phyloP scores from a whole-genome alignment of 2,113 vertebrate genomes.

The Sinocyclocheilus maitianheensis region DNA sequence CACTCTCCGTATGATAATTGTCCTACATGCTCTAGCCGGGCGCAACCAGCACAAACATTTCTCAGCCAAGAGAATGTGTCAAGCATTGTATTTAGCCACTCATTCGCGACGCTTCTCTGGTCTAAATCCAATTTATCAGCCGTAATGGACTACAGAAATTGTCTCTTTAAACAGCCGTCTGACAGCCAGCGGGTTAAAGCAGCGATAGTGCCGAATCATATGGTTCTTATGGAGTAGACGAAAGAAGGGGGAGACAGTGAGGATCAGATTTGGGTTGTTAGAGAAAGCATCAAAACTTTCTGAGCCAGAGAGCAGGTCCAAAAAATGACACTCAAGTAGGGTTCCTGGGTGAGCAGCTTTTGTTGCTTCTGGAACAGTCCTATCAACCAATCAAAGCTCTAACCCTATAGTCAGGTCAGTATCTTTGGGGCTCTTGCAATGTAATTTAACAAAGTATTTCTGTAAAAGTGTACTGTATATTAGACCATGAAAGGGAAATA shows the following conservation, averaged over 20 bases:
- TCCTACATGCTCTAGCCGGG: conserved; percentile 10
- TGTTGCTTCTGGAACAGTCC: neutral
- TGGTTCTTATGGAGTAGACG: conserved; percentile 24
- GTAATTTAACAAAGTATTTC: neutral
- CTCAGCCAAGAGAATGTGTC: conserved; percentile 55
- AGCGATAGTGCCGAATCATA: conserved; percentile 55
- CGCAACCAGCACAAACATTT: conserved; percentile 19
- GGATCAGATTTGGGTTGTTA: conserved; percentile 8
- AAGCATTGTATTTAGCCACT: conserved; percentile 58
- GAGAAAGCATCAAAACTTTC: conserved; percentile 3
- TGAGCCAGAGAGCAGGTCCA: neutral
- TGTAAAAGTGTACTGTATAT: too few relatives aligned
- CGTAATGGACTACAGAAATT: conserved; percentile 74
- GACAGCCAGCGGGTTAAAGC: conserved; percentile 53
- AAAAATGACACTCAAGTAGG: neutral
- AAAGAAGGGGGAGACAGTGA: neutral
- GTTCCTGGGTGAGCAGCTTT: neutral
- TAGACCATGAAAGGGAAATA: neutral
- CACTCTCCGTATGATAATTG: conserved; percentile 41
- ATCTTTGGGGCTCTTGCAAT: neutral
- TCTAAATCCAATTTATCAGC: conserved; percentile 76
- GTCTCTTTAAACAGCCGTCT: conserved; percentile 66
- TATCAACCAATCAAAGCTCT: neutral
- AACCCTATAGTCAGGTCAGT: neutral
- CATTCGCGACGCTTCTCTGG: conserved; percentile 61